Base-by-base conservation (phyloP, 2,797 vertebrate species). In the Phoxinus dragarum region DNA sequence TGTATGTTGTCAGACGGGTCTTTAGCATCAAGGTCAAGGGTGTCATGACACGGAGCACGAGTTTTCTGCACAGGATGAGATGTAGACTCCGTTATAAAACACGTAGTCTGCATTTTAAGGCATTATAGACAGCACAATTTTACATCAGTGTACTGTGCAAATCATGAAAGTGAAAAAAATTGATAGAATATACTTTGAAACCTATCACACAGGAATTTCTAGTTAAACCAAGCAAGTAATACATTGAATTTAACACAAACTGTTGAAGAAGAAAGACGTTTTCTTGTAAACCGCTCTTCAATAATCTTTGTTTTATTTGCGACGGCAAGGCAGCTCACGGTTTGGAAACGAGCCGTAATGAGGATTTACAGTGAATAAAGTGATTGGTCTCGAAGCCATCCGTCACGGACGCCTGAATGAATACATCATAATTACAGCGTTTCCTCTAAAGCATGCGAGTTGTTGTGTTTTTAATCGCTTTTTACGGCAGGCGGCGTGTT, bases 1-100 rank as follows among this genome's bases (percentile, higher is more conserved):
- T 79, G 66, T n/a, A 12, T 79, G 67, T 36, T 77, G 73, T 79
- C 36, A 78, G 56, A 54, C 14, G 75, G 47, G 16, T 66, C 71
- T 78, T 54, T 79, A 47, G 80, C 34, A 74, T 74, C 80, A 86
- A 88, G 87, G 87, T 72, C 84, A 83, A 44, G 54, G 69, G 7
- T 21, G 67, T 59, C 19, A 34, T 34, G 64, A 17, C 3, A 17
- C 19, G 49, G 67, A 81, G 47, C 23, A n/a, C 9, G 64, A 27
- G 49, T 38, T 81, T 42, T 68, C 42, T 44, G 23, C 31, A 66
- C 27, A 75, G 47, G 47, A 44, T 36, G 11, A 67, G 31, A 34
- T 66, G 34, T 16, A 21, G 19, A 12, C 27, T n/a, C 8, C 2
- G 52, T 54, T 23, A 10, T 9, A 23, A 56, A 56, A 56, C 21